A percentile compares a stretch with the other conserved stretches of the same genome.
phyloP scores from a whole-genome alignment of 2,113 vertebrate species.

The Tachycineta bicolor region DNA sequence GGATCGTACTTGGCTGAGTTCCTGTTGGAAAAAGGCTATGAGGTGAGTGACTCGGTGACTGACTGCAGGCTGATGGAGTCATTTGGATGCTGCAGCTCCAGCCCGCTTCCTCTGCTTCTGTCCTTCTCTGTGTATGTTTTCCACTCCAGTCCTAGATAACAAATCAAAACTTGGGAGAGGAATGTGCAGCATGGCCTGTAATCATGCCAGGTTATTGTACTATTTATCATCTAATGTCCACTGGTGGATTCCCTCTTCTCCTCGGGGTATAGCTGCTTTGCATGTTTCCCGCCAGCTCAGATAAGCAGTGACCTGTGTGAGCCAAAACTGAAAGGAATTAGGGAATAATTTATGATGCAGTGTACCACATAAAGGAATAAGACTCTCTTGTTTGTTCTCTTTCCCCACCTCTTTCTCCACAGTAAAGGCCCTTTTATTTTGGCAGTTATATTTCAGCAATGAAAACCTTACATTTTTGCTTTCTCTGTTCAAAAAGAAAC shows the following conservation, averaged over 20 bases:
- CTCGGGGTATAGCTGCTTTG: conserved; percentile 61
- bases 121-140: conserved; percentile 81
- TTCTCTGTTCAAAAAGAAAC: background rate
- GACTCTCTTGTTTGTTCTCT: conserved; percentile 9
- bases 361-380: conserved; percentile 37
- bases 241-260: conserved; percentile 68
- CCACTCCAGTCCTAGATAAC: conserved; percentile 86
- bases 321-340: conserved; percentile 52
- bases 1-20: conserved; percentile 99
- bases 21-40: conserved; percentile 93
- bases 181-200: conserved; percentile 78
- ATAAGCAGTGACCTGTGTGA: conserved; percentile 70
- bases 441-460: conserved; percentile 33
- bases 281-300: conserved; percentile 68
- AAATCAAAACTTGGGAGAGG: conserved; percentile 85
- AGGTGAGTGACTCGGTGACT: conserved; percentile 87
- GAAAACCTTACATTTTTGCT: conserved; percentile 19
- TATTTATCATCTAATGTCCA: conserved; percentile 72
- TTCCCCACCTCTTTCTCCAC: background rate
- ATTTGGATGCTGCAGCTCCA: conserved; percentile 40
- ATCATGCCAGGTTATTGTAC: conserved; percentile 85
- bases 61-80: conserved; percentile 75
- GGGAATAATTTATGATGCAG: conserved; percentile 67
- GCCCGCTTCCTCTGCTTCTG: conserved; percentile 71
- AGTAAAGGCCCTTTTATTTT: conserved; percentile 44